Conservation (phyloP, 2,888 invertebrate genomes). For the Resseliella maxima region DNA sequence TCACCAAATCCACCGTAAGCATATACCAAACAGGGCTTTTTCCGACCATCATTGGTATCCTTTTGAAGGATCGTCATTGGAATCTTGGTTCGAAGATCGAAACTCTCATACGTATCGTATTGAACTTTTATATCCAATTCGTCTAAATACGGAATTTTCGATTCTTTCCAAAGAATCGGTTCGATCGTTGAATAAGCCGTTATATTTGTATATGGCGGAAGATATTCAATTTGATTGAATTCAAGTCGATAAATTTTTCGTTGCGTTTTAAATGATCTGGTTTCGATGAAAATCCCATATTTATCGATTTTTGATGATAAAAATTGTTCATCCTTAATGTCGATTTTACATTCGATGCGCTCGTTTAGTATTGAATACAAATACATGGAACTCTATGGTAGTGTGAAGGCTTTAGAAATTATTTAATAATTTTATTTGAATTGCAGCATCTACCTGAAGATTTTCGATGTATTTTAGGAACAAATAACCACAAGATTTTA, state of each 20-base stretch:
- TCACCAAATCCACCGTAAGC: slow-evolving; percentile 48
- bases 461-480: slow-evolving; percentile 54
- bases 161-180: background rate
- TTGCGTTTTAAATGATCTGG: slow-evolving; percentile 29
- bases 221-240: slow-evolving; percentile 35
- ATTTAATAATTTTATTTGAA: background rate
- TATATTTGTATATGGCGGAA: background rate
- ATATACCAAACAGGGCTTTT: slow-evolving; percentile 53
- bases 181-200: slow-evolving; percentile 6
- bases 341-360: slow-evolving; percentile 55
- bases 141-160: slow-evolving; percentile 52
- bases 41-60: background rate
- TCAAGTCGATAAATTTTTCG: slow-evolving; percentile 39
- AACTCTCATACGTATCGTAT: slow-evolving; percentile 41
- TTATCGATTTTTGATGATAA: background rate
- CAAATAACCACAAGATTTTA: background rate
- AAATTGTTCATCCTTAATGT: slow-evolving; percentile 34
- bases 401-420: background rate
- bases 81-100: slow-evolving; percentile 9
- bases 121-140: background rate
- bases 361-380: slow-evolving; percentile 22
- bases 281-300: slow-evolving; percentile 49
- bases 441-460: background rate
- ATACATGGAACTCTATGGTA: slow-evolving; percentile 49
- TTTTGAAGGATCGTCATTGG: slow-evolving; percentile 55